A percentile compares a stretch with the other conserved stretches of the same genome.
These are phyloP conservation scores for Hymenopus coronatus DNA, from an alignment of 2,888 invertebrate genomes.

Conservation along the genomic window DNA sequence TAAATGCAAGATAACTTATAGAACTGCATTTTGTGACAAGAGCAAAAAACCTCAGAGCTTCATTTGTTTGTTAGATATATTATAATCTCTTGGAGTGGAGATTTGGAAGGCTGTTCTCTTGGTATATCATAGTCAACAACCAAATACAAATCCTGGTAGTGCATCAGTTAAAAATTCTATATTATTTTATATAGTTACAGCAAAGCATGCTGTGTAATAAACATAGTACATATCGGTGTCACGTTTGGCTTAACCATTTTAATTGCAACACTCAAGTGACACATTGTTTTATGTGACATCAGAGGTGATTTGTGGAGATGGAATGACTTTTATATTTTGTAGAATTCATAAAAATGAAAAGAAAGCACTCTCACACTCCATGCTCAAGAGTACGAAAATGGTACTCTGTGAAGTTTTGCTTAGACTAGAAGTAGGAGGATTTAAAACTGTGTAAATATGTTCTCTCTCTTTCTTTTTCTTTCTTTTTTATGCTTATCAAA, in stretches of 20 bases:
- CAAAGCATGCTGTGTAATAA: neutral
- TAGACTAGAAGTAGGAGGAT: too few relatives aligned
- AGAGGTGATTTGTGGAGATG: neutral
- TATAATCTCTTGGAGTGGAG: neutral
- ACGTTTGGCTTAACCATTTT: neutral
- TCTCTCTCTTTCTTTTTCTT: too few relatives aligned
- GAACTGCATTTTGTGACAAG: neutral
- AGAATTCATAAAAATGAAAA: neutral
- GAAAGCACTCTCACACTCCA: too few relatives aligned
- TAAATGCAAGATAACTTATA: too few relatives aligned
- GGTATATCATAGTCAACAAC: neutral
- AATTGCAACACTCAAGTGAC: neutral
- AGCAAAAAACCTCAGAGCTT: neutral
- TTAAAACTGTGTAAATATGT: too few relatives aligned
- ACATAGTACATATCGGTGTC: neutral
- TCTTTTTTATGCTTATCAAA: too few relatives aligned
- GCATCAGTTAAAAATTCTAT: neutral
- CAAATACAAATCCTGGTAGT: neutral
- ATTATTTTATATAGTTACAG: neutral
- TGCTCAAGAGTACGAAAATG: too few relatives aligned
- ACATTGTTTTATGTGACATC: neutral
- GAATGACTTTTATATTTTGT: neutral
- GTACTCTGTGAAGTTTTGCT: too few relatives aligned
- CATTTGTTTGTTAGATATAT: neutral
- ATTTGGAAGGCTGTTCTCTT: neutral